phyloP scores from a whole-genome alignment of 2,113 vertebrate species.

The Jaculus jaculus region DNA sequence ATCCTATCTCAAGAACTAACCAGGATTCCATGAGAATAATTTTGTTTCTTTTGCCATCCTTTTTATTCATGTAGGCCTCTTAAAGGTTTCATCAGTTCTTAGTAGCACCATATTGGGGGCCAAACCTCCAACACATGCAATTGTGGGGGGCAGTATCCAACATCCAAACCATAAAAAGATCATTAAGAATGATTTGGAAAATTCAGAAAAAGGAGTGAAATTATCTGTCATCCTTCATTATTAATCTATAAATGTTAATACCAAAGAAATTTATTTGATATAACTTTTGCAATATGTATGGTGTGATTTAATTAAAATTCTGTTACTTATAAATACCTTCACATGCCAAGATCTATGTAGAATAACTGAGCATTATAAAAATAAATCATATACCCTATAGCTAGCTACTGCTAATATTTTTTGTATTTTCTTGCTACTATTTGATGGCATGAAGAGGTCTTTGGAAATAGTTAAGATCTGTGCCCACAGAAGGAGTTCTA shows the following conservation, averaged over 20 bases:
- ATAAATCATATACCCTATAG: background rate
- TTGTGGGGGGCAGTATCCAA: background rate
- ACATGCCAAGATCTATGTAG: background rate
- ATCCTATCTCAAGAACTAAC: background rate
- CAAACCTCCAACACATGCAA: background rate
- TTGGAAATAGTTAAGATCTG: background rate
- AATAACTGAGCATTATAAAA: background rate
- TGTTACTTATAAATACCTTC: background rate
- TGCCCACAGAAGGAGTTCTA: background rate
- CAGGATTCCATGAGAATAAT: background rate
- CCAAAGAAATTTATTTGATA: background rate
- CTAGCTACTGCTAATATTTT: background rate
- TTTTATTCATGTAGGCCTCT: background rate
- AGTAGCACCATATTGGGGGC: background rate
- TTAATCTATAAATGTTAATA: background rate
- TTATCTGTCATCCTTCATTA: background rate
- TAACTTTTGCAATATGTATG: background rate
- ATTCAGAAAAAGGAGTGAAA: conserved; percentile 3
- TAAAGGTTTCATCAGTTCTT: background rate
- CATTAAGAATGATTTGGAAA: background rate
- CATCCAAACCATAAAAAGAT: background rate
- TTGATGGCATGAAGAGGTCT: background rate
- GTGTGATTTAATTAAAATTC: background rate
- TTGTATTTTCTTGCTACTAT: background rate
- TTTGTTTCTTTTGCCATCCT: background rate